Base-by-base conservation (phyloP, 2,113 vertebrate genomes). In the Cebus imitator region DNA sequence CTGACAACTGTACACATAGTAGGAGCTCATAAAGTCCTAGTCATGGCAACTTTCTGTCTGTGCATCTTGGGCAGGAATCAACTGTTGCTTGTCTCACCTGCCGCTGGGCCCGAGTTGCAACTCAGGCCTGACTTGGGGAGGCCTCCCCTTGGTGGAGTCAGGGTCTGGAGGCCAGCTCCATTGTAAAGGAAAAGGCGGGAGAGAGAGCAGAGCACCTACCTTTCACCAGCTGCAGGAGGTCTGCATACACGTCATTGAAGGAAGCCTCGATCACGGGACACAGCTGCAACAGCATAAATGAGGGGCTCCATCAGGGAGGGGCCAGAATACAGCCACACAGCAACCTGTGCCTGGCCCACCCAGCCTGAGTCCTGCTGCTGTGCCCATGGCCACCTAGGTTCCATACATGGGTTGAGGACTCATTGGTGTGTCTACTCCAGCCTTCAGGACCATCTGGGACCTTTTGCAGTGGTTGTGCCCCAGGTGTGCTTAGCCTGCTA, bases 201-300 rank as follows among this genome's bases (percentile, higher is more conserved):
- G 55, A 17, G 35, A n/a, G 17, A 57, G 45, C 12, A 2, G 79
- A 2, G 27, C 27, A 94, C 97, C 5, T 91, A 98, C 97, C 73
- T 8, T 1, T 92, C 27, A 85, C 37, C 90, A 98, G 61, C 17
- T 0, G 23, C 85, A 97, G 73, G 90, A 98, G 18, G 25, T 96
- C 92, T 4, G 14, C 9, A 1, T 21, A 45, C 92, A 95, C 58
- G 64, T 88, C 96, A 21, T 88, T 8, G 40, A 98, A 97, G 88
- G 92, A 72, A 0, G 0, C 43, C 73, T 93, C 2, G 48, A 98
- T 90, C 80, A 96, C 88, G 0, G 98, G 97, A 66, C 98, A 98
- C 30, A 98, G 85, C 98, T 98, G 92, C n/a, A 76, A 89, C 7
- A 50, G 37, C n/a, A 64, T 68, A 76, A 50, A 76, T 0, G 5